A percentile compares a stretch with the other conserved stretches of the same genome.
Evolutionary conservation across 2,888 invertebrate genomes (phyloP).

Genomic region (Magallana nippona): DNA sequence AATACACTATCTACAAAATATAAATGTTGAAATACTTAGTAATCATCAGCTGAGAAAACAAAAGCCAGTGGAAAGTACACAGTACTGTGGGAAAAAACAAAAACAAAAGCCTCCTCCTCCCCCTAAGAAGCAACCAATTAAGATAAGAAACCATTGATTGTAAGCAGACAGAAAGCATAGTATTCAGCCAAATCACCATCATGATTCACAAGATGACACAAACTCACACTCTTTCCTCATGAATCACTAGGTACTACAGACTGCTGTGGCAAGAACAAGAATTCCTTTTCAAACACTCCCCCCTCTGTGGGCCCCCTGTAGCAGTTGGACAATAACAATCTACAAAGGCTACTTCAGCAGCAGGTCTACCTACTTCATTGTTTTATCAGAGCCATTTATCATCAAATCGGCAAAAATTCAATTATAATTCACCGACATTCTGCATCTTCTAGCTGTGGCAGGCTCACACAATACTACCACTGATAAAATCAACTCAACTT

Average conservation of each 20-base stretch:
- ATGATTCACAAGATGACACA: constrained; percentile 20
- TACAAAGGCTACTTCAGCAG: constrained; percentile 30
- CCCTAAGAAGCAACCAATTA: not conserved
- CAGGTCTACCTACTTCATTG: constrained; percentile 26
- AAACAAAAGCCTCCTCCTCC: not conserved
- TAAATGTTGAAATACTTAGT: too few relatives aligned
- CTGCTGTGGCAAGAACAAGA: not conserved
- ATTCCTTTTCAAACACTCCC: constrained; percentile 23
- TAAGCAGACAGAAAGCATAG: constrained; percentile 1
- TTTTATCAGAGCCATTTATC: constrained; percentile 26
- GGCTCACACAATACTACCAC: constrained; percentile 24
- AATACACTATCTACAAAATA: too few relatives aligned
- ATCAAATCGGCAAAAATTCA: constrained; percentile 31
- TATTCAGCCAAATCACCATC: constrained; percentile 18
- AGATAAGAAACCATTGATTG: constrained; percentile 3
- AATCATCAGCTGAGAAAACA: too few relatives aligned
- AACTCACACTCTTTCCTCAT: constrained; percentile 23
- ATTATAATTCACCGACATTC: constrained; percentile 26
- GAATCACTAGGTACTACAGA: constrained; percentile 14
- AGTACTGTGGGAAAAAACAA: not conserved
- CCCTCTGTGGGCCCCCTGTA: not conserved
- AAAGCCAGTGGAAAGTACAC: not conserved
- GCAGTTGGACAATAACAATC: constrained; percentile 33
- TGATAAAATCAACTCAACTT: constrained; percentile 27
- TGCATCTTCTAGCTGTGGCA: not conserved